Percentiles rank a stretch among this genome's conserved stretches.
phyloP scores from a whole-genome alignment of 1,140 invertebrate genomes.

The Leptinotarsa texana region DNA sequence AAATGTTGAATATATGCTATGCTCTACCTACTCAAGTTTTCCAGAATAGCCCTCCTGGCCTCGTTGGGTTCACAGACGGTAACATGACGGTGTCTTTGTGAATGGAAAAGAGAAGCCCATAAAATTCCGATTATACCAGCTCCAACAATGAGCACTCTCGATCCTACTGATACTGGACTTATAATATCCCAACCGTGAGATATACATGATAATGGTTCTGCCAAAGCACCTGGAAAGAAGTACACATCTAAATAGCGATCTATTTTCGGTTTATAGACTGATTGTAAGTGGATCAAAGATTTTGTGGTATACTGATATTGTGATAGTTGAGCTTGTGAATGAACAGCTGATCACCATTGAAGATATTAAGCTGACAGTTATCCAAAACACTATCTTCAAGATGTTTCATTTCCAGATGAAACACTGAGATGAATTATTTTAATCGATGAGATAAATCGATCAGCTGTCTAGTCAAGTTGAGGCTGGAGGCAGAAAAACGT shows the following conservation, averaged over 20 bases:
- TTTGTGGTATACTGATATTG: too few relatives aligned
- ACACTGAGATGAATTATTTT: too few relatives aligned
- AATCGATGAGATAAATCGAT: too few relatives aligned
- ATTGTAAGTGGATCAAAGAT: too few relatives aligned
- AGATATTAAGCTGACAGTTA: too few relatives aligned
- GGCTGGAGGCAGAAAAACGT: too few relatives aligned
- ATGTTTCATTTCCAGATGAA: too few relatives aligned
- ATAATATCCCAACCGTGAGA: constrained; percentile 50
- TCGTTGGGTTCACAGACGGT: constrained; percentile 66
- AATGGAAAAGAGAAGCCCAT: constrained; percentile 65
- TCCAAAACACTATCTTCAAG: too few relatives aligned
- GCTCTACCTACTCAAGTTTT: constrained; percentile 56
- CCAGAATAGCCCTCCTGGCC: constrained; percentile 58
- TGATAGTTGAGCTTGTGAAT: too few relatives aligned
- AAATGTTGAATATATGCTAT: not conserved
- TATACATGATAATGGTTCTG: constrained; percentile 54
- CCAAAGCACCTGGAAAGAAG: constrained; percentile 42
- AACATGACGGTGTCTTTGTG: constrained; percentile 67
- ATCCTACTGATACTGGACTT: constrained; percentile 42
- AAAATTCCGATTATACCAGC: constrained; percentile 73
- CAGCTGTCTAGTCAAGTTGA: too few relatives aligned
- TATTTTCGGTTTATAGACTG: too few relatives aligned
- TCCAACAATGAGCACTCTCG: constrained; percentile 59
- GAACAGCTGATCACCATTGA: too few relatives aligned
- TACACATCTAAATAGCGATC: constrained; percentile 32